Conservation (phyloP, 1,140 invertebrate genomes). For the Orius insidiosus region DNA sequence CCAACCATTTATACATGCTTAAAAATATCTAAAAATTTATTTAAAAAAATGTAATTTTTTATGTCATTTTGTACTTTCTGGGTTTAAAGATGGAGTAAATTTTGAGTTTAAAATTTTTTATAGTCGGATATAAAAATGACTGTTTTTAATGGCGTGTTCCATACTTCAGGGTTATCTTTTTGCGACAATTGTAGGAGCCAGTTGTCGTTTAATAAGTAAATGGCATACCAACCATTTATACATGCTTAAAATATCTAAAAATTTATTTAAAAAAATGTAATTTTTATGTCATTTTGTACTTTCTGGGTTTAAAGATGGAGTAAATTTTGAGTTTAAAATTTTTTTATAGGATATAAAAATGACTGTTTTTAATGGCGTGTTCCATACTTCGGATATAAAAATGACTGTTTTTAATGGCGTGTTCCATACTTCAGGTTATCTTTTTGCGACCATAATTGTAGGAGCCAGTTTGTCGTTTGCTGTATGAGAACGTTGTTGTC, state of each 20-base stretch:
- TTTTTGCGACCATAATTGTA: slow-evolving; percentile 18
- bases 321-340: too few species aligned
- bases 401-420: slow-evolving; percentile 45
- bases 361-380: slow-evolving; percentile 45
- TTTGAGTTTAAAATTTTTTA: too few species aligned
- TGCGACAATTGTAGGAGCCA: slow-evolving; percentile 36
- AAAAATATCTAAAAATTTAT: slow-evolving; percentile 40
- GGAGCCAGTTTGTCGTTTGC: slow-evolving; percentile 80
- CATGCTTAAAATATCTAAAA: slow-evolving; percentile 46
- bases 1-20: slow-evolving; percentile 71
- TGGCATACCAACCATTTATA: slow-evolving; percentile 75
- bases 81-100: too few species aligned
- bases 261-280: neutral
- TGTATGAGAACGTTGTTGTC: slow-evolving; percentile 91
- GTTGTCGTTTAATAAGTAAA: slow-evolving; percentile 68
- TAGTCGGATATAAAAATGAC: slow-evolving; percentile 35
- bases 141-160: slow-evolving; percentile 45
- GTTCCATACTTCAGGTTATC: slow-evolving; percentile 28
- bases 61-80: slow-evolving; percentile 8
- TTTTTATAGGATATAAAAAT: slow-evolving; percentile 32
- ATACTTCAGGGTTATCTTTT: slow-evolving; percentile 25
- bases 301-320: too few species aligned
- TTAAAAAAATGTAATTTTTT: too few species aligned
- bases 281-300: slow-evolving; percentile 11
- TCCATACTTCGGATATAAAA: slow-evolving; percentile 38